Evolutionary conservation across 2,797 vertebrate genomes (phyloP), one percentile per base, ranked within the genome.

Genomic region (Schizothorax lantsangensis): DNA sequence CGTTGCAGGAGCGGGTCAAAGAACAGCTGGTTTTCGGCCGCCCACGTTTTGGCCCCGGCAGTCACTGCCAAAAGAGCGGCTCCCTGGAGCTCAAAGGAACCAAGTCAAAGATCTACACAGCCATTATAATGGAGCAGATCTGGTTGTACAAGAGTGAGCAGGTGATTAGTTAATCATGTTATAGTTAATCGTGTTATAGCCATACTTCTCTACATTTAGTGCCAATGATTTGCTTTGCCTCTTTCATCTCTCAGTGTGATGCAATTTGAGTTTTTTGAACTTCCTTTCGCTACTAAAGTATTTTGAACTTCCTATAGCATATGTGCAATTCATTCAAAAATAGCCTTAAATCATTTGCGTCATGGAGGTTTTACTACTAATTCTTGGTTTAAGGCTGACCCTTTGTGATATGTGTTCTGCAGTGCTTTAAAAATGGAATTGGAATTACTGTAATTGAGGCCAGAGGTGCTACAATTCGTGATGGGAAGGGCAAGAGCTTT

Each of bases 141-240:
- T 98, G 98, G 92, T 91, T 99, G 21, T 96, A 99, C 95, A 99
- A 99, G 94, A 99, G 94, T 0, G 97, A 99, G 68, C 98, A 98
- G 97, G 98, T 99, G 91, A 5, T 92, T 77, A n/a, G 26, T 14
- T 72, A 71, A 86, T 86, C 47, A 62, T 4, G 19, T 84, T 57
- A 49, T 26, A 72, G 36, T 79, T 59, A 80, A 66, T 66, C 2
- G 10, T 86, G 30, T 52, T 71, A 52, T n/a, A 40, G 66, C 26
- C 19, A 79, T 47, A 17, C 26, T 47, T 23, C 40, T 64, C 19
- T 33, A 33, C 26, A 49, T 66, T 77, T 36, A 49, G 45, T n/a
- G 33, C 62, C 19, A 9, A 11, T 40, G 40, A 47, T 84, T 47
- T 78, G 23, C 36, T 78, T 66, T 52, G 23, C 47, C 19, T 66